Base-by-base conservation (phyloP, 2,797 vertebrate species). In the Yasuhikotakia modesta region DNA sequence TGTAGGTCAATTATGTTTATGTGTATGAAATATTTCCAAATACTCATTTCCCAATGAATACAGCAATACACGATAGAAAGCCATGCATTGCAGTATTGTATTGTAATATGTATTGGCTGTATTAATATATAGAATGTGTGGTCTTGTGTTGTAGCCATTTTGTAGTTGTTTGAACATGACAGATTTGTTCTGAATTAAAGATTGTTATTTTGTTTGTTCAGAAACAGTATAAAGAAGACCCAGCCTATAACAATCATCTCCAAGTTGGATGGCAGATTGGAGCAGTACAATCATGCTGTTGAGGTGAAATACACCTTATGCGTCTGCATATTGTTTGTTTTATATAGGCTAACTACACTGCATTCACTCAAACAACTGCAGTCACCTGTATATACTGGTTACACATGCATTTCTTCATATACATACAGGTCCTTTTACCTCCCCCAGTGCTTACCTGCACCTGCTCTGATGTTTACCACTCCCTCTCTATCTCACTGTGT, bases 261-360 rank as follows among this genome's bases (percentile, higher is more conserved):
- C 3, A 97, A 92, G 90, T 96, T 98, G 0, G 94, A 96, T 58
- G 93, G 93, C 83, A 90, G 90, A 21, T 90, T 97, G 89, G 95
- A 97, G 79, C 94, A 95, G 88, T 98, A 98, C 85, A 94, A 95
- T 0, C 94, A 96, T 35, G 96, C 96, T 67, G 86, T 96, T 0
- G 94, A 98, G 96, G 97, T 98, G 35, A 68, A 43, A n/a, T 35
- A 58, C 55, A 67, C 19, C 45, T 24, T 70, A 21, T 43, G n/a
- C 43, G 5, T n/a, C 55, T 57, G 22, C 10, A 7, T 57, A 21
- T 21, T 24, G 16, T 27, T 30, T 4, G 8, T 48, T 43, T 1
- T 43, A 43, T 43, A 43, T 43, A 45, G 14, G 5, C 50, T 16
- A 35, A 19, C 61, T 52, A 12, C 14, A 16, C 21, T 45, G 35